Evolutionary conservation across 2,113 vertebrate genomes (phyloP).

Genomic region (human (Homo sapiens)): GRCh38 chr2:148039501-148040000

Average conservation of each 20-base stretch:
- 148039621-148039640: background rate
- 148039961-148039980: background rate
- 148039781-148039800: background rate
- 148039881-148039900: background rate
- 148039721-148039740: slow-evolving; percentile 19
- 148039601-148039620: slow-evolving; percentile 11
- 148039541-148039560: slow-evolving; percentile 25
- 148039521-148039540: slow-evolving; percentile 27
- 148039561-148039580: slow-evolving; percentile 14
- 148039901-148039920: slow-evolving; percentile 14
- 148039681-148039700: slow-evolving; percentile 33
- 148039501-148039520: background rate
- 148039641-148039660: slow-evolving; percentile 37
- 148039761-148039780: background rate
- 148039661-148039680: background rate
- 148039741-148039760: background rate
- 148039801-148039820: background rate
- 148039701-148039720: background rate
- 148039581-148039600: slow-evolving; percentile 45
- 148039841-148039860: slow-evolving; percentile 41
- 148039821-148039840: background rate
- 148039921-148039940: background rate
- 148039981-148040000: too few species aligned
- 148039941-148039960: background rate
- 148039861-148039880: slow-evolving; percentile 15